Evolutionary conservation across 2,113 vertebrate species (phyloP), one percentile per base, ranked within the genome.

Genomic region (Dasypus novemcinctus): DNA sequence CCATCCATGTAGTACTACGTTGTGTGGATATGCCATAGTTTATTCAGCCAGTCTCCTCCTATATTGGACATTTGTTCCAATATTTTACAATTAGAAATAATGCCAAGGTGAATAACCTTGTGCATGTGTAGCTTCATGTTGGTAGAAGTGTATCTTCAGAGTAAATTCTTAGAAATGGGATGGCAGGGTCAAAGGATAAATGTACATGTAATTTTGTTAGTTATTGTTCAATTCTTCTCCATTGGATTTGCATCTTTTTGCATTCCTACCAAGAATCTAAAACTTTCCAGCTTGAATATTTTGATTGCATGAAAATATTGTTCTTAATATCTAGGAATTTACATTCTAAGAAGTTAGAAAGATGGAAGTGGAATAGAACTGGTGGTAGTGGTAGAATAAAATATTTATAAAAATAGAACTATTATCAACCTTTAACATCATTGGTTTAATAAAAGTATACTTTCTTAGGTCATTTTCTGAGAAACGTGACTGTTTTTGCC

Each of bases 391-490:
- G 31, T 49, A 85, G 54, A 88, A 87, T 68, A 87, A 81, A 89
- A 46, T 74, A n/a, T 33, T 90, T 76, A 57, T 83, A 72, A 95
- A 94, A 72, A 25, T 71, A 41, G 20, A 63, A 23, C 49, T 54
- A 3, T 93, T 75, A 71, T 1, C 27, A 18, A 23, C 93, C 57
- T 87, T 79, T 91, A 93, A 79, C 15, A 10, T 91, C 11, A 1
- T 93, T 87, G 57, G 29, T 79, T 92, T 95, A 78, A 64, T 76
- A 79, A 90, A 88, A 68, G 49, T 88, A 4, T 69, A 71, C 21
- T 68, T 57, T 94, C 68, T 95, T 82, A 64, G 84, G 12, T 74
- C 13, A 29, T 41, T 92, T 97, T 94, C 54, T 91, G 80, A 87
- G 57, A 75, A 79, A 71, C 79, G 14, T 52, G 3, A 57, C 49